Evolutionary conservation across 2,113 vertebrate genomes (phyloP).

Genomic region (Agelaius tricolor): DNA sequence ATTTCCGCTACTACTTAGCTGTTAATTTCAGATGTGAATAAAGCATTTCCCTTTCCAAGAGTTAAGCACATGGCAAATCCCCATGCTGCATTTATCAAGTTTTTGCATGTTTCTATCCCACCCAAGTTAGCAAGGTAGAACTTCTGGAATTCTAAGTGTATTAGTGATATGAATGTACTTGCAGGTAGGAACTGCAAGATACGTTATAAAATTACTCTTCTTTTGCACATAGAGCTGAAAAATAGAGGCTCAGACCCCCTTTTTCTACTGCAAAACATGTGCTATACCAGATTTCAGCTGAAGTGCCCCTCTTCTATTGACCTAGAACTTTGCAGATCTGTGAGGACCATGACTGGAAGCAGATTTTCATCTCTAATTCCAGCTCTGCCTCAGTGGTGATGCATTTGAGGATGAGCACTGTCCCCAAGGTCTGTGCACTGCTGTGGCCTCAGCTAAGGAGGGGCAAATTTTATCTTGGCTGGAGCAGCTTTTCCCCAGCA

Average conservation of each 20-base stretch:
- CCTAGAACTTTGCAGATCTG: not conserved
- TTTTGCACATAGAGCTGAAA: not conserved
- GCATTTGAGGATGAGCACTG: not conserved
- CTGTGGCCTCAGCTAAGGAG: not conserved
- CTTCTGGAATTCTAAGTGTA: not conserved
- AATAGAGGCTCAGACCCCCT: not conserved
- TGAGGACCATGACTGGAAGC: not conserved
- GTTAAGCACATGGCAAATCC: not conserved
- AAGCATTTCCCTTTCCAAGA: slow-evolving; percentile 9
- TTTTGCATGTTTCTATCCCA: not conserved
- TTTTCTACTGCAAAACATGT: not conserved
- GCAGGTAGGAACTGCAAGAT: not conserved
- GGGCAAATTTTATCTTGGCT: not conserved
- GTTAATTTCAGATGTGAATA: not conserved
- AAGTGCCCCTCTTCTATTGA: not conserved
- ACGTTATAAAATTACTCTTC: rapidly evolving
- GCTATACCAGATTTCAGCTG: not conserved
- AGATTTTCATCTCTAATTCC: not conserved
- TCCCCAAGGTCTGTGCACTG: not conserved
- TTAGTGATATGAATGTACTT: not conserved
- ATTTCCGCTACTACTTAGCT: not conserved
- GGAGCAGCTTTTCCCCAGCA: not conserved
- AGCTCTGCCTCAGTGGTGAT: not conserved
- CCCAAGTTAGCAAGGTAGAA: not conserved
- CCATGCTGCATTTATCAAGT: not conserved